Evolutionary conservation across 30 jellyfish, hydroid and myxozoan genomes (phyloP), one percentile per base, ranked within the genome.

Genomic region (Clytia hemisphaerica): DNA sequence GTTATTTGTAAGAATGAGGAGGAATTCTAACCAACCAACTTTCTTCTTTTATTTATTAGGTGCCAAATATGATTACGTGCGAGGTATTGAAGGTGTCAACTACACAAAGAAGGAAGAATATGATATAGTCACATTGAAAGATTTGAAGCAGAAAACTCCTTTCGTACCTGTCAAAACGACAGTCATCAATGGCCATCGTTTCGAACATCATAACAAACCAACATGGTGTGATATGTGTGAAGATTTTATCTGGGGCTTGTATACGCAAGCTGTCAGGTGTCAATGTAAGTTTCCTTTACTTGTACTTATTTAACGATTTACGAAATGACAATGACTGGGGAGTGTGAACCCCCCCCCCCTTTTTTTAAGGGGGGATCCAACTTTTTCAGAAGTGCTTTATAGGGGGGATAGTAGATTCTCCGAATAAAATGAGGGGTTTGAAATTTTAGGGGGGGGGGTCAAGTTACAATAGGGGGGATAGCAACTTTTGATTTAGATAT

Each of bases 191-290:
- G 84, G 85, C 18, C 96, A 86, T 72, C 47, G 76, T 26, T 75
- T 86, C 15, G 94, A 86, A 40, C 67, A 27, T 40, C 92, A 86
- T 61, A 71, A 86, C 22, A 66, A 90, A 57, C 96, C 96, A 57
- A 86, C 96, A 3, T 86, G 85, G 85, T 86, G 96, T 53, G 96
- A 86, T 67, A 78, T 86, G 1, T 86, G 96, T 61, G 94, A 86
- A 31, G 96, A 86, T 30, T 86, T 86, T 30, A 72, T 80, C 33
- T 73, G 93, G 89, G 93, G 92, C 7, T 48, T 86, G 30, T 86
- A 86, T 81, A 64, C 91, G 24, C 88, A 87, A 37, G 90, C 93
- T 2, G 74, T 76, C 25, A 58, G 94, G 32, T 86, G 96, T 68
- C 63, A 66, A 67, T 79, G 96, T 86, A 68, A 71, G 96, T 72